phyloP scores from a whole-genome alignment of 92 coral and sea anemone genomes.

The Phenganax subtilis region DNA sequence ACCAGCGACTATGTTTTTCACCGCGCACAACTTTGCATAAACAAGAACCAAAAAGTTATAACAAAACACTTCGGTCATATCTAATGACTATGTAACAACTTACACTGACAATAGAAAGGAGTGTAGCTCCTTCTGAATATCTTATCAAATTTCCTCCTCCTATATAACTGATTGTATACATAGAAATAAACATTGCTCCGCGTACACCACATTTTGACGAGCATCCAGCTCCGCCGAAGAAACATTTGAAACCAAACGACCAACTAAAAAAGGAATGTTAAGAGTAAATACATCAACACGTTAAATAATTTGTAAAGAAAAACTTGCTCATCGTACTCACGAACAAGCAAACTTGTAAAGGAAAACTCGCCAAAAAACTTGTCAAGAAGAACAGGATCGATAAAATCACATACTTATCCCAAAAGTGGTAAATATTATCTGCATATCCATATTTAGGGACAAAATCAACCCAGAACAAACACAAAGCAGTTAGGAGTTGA shows the following conservation, averaged over 20 bases:
- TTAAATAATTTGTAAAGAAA: not conserved
- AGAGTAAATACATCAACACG: not conserved
- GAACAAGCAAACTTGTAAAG: too few relatives aligned
- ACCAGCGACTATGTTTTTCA: too few relatives aligned
- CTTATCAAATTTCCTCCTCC: conserved; percentile 67
- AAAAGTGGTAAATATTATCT: conserved; percentile 56
- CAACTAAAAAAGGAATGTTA: conserved; percentile 50
- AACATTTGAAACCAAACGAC: conserved; percentile 76
- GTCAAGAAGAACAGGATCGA: not conserved
- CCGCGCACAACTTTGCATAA: too few relatives aligned
- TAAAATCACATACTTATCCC: conserved; percentile 61
- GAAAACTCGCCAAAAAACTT: too few relatives aligned
- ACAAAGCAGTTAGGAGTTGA: conserved; percentile 55
- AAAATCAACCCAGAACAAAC: conserved; percentile 77
- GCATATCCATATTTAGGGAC: conserved; percentile 79
- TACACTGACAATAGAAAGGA: conserved; percentile 70
- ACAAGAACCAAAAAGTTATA: too few relatives aligned
- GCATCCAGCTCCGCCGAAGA: conserved; percentile 74
- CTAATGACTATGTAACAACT: conserved; percentile 58
- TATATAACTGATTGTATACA: conserved; percentile 62
- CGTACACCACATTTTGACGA: conserved; percentile 52
- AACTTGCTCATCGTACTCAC: not conserved
- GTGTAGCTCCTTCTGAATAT: conserved; percentile 82
- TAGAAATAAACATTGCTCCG: conserved; percentile 64
- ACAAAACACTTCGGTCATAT: too few relatives aligned